Percentiles rank a stretch among this genome's conserved stretches.
Evolutionary conservation across 1,140 invertebrate species (phyloP).

Genomic region (Trachymyrmex cornetzi): DNA sequence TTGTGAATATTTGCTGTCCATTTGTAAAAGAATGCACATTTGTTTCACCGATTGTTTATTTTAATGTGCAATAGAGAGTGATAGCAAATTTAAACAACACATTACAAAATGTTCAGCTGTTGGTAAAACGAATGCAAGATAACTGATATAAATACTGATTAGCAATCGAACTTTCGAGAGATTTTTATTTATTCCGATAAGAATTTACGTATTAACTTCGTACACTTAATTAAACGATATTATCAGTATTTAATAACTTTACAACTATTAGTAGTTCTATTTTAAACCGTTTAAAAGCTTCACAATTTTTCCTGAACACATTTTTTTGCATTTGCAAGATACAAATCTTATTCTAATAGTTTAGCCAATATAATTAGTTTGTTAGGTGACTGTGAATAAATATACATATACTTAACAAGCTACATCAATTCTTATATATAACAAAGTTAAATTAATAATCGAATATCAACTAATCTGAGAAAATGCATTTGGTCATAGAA

Average conservation of each 20-base stretch:
- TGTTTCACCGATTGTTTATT: slow-evolving; percentile 71
- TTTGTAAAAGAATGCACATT: slow-evolving; percentile 78
- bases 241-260: neutral
- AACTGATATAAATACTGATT: slow-evolving; percentile 57
- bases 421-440: neutral
- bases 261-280: neutral
- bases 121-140: slow-evolving; percentile 3
- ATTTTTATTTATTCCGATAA: neutral
- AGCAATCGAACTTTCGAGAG: neutral
- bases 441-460: neutral
- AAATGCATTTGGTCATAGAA: neutral
- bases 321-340: neutral
- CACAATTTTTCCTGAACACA: neutral
- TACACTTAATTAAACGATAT: neutral
- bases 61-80: slow-evolving; percentile 50
- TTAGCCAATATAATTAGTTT: neutral
- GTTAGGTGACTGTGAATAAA: too few relatives aligned
- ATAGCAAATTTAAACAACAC: neutral
- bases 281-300: neutral
- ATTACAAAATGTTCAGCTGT: slow-evolving; percentile 60
- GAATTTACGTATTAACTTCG: neutral
- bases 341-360: neutral
- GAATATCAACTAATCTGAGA: neutral
- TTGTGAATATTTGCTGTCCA: slow-evolving; percentile 80
- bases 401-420: neutral